These are phyloP conservation scores for Petaurus breviceps DNA, from an alignment of 2,113 vertebrate species.

Conservation along the genomic window DNA sequence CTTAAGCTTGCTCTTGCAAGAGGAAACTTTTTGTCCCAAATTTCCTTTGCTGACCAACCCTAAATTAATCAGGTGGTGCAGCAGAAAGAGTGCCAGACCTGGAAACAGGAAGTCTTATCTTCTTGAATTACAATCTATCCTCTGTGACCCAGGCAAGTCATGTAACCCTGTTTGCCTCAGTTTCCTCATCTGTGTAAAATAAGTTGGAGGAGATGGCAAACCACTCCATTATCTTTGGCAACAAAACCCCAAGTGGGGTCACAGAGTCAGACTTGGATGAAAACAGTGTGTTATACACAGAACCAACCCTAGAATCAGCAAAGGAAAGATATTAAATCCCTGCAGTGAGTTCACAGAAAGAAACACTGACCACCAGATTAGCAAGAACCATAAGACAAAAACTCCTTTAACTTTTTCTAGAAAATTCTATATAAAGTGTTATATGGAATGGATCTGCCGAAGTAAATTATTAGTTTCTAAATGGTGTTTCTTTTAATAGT, in stretches of 20 bases:
- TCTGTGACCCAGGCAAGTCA: too few relatives aligned
- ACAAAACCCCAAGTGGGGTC: neutral
- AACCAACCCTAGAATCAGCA: too few relatives aligned
- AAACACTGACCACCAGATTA: conserved; percentile 58
- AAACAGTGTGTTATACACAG: too few relatives aligned
- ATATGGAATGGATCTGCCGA: conserved; percentile 13
- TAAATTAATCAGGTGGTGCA: too few relatives aligned
- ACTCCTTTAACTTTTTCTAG: conserved; percentile 12
- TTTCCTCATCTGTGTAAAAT: neutral
- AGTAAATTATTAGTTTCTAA: conserved; percentile 61
- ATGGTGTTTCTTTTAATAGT: neutral
- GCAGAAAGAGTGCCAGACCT: too few relatives aligned
- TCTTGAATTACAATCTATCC: too few relatives aligned
- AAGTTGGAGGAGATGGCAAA: neutral
- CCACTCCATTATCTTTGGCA: neutral
- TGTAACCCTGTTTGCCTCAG: neutral
- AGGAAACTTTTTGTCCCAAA: conserved; percentile 61
- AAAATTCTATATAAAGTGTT: conserved; percentile 51
- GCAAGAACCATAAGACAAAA: conserved; percentile 62
- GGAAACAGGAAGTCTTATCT: too few relatives aligned
- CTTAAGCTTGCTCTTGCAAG: conserved; percentile 62
- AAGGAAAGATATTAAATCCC: conserved; percentile 62
- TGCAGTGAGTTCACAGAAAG: conserved; percentile 48
- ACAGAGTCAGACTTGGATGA: too few relatives aligned
- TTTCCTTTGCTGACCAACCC: conserved; percentile 63